Conservation (phyloP, 2,797 vertebrate species). For the Microchirus variegatus region DNA sequence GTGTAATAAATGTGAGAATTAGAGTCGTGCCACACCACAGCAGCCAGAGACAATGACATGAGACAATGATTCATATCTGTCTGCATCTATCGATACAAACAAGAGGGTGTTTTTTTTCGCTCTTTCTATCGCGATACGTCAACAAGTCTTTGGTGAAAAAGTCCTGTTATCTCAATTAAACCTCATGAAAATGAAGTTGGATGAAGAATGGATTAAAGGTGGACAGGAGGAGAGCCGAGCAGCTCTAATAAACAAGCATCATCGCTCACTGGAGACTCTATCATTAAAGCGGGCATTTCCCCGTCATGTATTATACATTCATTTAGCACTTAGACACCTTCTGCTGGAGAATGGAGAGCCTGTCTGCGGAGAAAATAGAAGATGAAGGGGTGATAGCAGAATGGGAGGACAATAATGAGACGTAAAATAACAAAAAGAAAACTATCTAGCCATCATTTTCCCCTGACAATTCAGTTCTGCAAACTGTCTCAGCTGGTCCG, state of each 20-base stretch:
- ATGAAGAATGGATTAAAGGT: conserved; percentile 29
- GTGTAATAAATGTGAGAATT: background rate
- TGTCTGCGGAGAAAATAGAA: conserved; percentile 26
- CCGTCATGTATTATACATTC: conserved; percentile 56
- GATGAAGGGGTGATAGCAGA: conserved; percentile 16
- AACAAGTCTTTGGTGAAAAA: background rate
- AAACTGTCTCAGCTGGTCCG: conserved; percentile 9
- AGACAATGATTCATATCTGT: background rate
- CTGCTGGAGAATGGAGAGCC: conserved; percentile 28
- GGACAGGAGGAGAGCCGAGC: conserved; percentile 15
- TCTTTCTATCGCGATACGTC: background rate
- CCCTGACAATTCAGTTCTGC: background rate
- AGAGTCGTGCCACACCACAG: no score
- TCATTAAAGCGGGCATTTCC: conserved; percentile 53
- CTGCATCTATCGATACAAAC: background rate
- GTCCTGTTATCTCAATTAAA: background rate
- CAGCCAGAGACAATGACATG: no score
- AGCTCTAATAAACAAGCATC: conserved; percentile 52
- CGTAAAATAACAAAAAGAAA: conserved; percentile 9
- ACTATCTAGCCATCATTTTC: conserved; percentile 1
- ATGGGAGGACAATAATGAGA: conserved; percentile 5
- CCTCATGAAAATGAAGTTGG: background rate
- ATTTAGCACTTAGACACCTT: conserved; percentile 48
- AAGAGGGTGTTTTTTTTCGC: background rate
- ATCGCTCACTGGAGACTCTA: conserved; percentile 42